Conservation (phyloP, 2,797 vertebrate species). For the Hipposideros larvatus region DNA sequence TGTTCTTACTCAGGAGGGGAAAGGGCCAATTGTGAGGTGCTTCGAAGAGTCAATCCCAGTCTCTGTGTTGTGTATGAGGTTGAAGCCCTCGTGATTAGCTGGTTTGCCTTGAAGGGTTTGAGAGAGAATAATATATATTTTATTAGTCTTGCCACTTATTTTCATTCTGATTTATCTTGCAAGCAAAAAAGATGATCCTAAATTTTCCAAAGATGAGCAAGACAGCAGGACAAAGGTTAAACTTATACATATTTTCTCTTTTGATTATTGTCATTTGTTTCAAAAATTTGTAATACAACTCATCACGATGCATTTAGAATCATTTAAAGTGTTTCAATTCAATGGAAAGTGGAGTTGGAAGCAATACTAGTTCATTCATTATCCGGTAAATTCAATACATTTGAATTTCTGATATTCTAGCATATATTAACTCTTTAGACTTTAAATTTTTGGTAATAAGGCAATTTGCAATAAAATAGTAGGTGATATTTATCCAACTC, state of each 20-base stretch:
- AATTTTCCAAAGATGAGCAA: slow-evolving; percentile 38
- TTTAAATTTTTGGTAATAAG: slow-evolving; percentile 1
- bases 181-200: slow-evolving; percentile 60
- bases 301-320: slow-evolving; percentile 1
- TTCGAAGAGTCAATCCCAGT: slow-evolving; percentile 80
- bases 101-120: slow-evolving; percentile 81
- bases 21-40: slow-evolving; percentile 83
- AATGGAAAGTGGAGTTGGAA: background rate
- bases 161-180: slow-evolving; percentile 81
- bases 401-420: slow-evolving; percentile 16
- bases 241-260: background rate
- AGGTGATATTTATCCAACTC: background rate
- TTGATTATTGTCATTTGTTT: slow-evolving; percentile 14
- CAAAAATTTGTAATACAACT: background rate
- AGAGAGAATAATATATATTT: slow-evolving; percentile 79
- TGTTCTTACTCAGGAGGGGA: slow-evolving; percentile 59
- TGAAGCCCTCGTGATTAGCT: slow-evolving; percentile 79
- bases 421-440: background rate
- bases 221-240: background rate
- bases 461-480: background rate
- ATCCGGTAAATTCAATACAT: slow-evolving; percentile 44
- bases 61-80: slow-evolving; percentile 74
- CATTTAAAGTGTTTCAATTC: background rate
- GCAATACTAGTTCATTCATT: background rate
- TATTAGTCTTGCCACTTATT: slow-evolving; percentile 83